Conservation (phyloP, 2,113 vertebrate species). For the Epinephelus fuscoguttatus region DNA sequence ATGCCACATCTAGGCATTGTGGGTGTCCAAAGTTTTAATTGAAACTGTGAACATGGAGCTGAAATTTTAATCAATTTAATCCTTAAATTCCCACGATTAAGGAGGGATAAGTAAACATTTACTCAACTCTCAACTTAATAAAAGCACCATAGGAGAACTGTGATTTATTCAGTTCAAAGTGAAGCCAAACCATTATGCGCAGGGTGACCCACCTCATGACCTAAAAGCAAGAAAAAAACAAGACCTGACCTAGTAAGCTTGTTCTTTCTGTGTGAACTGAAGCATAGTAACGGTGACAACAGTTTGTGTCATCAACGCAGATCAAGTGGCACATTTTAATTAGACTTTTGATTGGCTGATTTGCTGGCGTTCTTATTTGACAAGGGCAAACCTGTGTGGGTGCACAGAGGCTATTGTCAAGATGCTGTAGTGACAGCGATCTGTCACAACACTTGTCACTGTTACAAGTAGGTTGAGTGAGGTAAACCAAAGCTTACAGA, state of each 20-base stretch:
- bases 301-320: neutral
- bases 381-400: neutral
- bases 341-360: neutral
- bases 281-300: slow-evolving; percentile 1
- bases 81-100: neutral
- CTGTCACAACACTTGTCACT: neutral
- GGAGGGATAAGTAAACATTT: neutral
- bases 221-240: neutral
- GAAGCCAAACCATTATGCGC: neutral
- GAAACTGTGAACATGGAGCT: neutral
- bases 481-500: neutral
- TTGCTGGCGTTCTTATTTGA: neutral
- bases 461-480: neutral
- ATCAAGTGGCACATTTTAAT: slow-evolving; percentile 24
- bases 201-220: neutral
- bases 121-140: neutral
- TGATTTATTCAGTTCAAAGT: neutral
- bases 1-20: neutral
- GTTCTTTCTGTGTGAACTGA: neutral
- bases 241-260: neutral
- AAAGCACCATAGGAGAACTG: neutral
- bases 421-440: neutral
- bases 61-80: neutral
- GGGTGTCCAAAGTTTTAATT: neutral
- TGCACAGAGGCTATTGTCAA: neutral